These are phyloP conservation scores for Xerus inauris DNA, from an alignment of 2,113 vertebrate species.

Conservation along the genomic window DNA sequence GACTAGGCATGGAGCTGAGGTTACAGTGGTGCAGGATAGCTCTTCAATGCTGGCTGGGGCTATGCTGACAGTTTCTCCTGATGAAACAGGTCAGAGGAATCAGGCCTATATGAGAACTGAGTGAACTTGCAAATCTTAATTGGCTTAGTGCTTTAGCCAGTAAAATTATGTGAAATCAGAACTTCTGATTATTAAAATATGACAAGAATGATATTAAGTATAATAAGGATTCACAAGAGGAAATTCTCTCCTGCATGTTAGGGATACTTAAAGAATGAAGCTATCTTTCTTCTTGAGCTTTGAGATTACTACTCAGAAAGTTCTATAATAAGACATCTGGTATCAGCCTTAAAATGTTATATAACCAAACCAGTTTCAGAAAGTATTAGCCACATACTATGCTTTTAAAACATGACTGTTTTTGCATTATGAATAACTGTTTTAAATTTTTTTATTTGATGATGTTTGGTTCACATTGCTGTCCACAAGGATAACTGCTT, in stretches of 20 bases:
- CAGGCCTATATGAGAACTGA: background rate
- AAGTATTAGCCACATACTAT: background rate
- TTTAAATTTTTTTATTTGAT: background rate
- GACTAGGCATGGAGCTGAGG: background rate
- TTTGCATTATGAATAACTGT: background rate
- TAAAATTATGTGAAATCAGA: background rate
- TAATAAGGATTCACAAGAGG: background rate
- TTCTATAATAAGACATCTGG: background rate
- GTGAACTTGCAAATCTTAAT: background rate
- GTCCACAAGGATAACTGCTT: background rate
- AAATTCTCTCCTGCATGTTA: background rate
- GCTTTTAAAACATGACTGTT: background rate
- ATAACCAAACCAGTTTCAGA: background rate
- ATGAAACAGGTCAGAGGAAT: accelerated
- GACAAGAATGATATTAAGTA: background rate
- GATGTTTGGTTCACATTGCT: background rate
- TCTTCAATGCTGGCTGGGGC: background rate
- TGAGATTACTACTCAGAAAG: background rate
- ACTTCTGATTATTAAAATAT: background rate
- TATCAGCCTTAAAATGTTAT: background rate
- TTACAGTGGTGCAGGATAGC: background rate
- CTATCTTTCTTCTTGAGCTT: background rate
- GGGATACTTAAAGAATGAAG: background rate
- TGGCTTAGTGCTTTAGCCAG: background rate
- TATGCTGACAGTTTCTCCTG: background rate